These are phyloP conservation scores for Silvanus unidentatus DNA, from an alignment of 2,888 invertebrate species.

Conservation along the genomic window DNA sequence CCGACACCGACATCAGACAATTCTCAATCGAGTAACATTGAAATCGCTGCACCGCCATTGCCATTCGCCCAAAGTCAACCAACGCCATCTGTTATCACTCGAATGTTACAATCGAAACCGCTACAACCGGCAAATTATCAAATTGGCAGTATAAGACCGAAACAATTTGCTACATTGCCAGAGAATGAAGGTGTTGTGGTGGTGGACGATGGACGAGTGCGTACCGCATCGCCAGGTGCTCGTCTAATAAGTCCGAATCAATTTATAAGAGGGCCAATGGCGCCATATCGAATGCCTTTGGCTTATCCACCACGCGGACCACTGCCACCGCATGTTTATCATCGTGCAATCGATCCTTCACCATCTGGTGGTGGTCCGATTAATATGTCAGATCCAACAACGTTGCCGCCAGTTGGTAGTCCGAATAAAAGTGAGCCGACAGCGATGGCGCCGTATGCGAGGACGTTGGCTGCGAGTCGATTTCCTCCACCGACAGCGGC, in stretches of 20 bases:
- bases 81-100: slow-evolving; percentile 56
- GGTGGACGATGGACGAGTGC: slow-evolving; percentile 18
- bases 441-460: slow-evolving; percentile 16
- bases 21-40: slow-evolving; percentile 40
- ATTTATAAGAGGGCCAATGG: slow-evolving; percentile 17
- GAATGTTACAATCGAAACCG: slow-evolving; percentile 53
- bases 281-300: slow-evolving; percentile 29
- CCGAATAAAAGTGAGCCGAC: slow-evolving; percentile 40
- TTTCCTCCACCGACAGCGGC: slow-evolving; percentile 12
- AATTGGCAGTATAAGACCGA: slow-evolving; percentile 33
- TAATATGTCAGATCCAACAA: slow-evolving; percentile 39
- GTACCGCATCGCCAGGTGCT: slow-evolving; percentile 1
- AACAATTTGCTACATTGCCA: slow-evolving; percentile 36
- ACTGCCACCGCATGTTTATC: slow-evolving; percentile 41
- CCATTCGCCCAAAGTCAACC: slow-evolving; percentile 49
- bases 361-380: slow-evolving; percentile 52
- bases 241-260: background rate
- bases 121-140: background rate
- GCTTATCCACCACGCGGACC: slow-evolving; percentile 27
- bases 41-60: slow-evolving; percentile 49
- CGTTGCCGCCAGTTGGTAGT: slow-evolving; percentile 42
- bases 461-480: slow-evolving; percentile 10
- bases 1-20: slow-evolving; percentile 41
- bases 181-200: slow-evolving; percentile 28
- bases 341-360: slow-evolving; percentile 51